Percentiles rank a stretch among this genome's conserved stretches.
Evolutionary conservation across 1,140 invertebrate genomes (phyloP).

Genomic region (Brachionus rubens): DNA sequence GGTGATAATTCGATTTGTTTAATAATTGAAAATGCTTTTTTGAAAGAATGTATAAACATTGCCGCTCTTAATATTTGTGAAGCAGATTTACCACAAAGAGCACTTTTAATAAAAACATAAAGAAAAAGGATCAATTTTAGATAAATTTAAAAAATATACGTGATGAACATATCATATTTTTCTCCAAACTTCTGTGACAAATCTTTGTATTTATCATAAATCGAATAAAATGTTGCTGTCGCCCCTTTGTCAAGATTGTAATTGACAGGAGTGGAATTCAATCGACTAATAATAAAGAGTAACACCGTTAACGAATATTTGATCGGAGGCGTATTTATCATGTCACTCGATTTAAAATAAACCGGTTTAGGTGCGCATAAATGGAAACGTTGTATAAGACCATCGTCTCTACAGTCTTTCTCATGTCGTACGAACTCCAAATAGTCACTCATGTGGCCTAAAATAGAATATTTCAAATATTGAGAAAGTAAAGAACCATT

Average conservation of each 20-base stretch:
- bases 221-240: background rate
- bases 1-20: no score
- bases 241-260: background rate
- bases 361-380: background rate
- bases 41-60: background rate
- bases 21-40: background rate
- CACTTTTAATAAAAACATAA: background rate
- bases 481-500: background rate
- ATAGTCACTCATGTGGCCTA: conserved; percentile 5
- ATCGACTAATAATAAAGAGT: background rate
- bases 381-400: conserved; percentile 2
- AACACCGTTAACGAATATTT: background rate
- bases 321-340: background rate
- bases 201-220: conserved; percentile 7
- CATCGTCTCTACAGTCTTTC: background rate
- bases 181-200: background rate
- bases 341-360: conserved; percentile 3
- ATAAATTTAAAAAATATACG: background rate
- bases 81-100: conserved; percentile 1
- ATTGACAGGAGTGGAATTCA: background rate
- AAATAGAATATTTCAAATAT: background rate
- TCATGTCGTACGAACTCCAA: background rate
- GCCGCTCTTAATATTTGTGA: background rate
- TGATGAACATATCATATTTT: conserved; percentile 9
- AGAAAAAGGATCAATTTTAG: background rate